Evolutionary conservation across 2,113 vertebrate genomes (phyloP).

Genomic region (Alligator sinensis): DNA sequence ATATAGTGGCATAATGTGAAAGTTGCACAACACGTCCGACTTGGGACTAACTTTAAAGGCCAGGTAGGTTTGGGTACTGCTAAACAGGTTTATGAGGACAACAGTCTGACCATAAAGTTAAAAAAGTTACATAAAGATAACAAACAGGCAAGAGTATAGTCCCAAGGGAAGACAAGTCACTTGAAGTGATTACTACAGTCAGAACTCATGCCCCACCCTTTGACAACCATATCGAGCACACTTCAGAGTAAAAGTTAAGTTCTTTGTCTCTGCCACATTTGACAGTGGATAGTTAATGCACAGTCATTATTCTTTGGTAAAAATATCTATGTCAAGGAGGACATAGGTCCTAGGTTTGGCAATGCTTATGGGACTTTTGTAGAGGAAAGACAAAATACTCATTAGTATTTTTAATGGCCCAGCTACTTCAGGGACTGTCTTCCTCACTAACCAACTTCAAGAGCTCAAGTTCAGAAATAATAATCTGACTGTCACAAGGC

Average conservation of each 20-base stretch:
- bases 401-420: background rate
- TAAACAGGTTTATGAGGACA: slow-evolving; percentile 10
- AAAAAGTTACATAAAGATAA: background rate
- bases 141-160: slow-evolving; percentile 36
- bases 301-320: fast-evolving
- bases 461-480: background rate
- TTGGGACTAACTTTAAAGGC: slow-evolving; percentile 48
- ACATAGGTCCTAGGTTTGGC: background rate
- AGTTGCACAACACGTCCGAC: slow-evolving; percentile 25
- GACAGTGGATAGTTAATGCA: background rate
- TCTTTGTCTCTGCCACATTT: slow-evolving; percentile 4
- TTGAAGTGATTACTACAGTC: background rate
- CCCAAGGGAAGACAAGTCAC: fast-evolving
- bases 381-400: background rate
- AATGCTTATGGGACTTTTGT: background rate
- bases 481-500: background rate
- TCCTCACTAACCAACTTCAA: background rate
- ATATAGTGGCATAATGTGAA: background rate
- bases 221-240: slow-evolving; percentile 9
- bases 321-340: background rate
- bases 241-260: slow-evolving; percentile 8
- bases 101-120: too few species aligned
- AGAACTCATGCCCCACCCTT: background rate
- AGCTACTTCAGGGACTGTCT: background rate
- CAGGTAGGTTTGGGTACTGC: slow-evolving; percentile 59